phyloP scores from a whole-genome alignment of 2,113 vertebrate species.

The Heterochromis multidens region DNA sequence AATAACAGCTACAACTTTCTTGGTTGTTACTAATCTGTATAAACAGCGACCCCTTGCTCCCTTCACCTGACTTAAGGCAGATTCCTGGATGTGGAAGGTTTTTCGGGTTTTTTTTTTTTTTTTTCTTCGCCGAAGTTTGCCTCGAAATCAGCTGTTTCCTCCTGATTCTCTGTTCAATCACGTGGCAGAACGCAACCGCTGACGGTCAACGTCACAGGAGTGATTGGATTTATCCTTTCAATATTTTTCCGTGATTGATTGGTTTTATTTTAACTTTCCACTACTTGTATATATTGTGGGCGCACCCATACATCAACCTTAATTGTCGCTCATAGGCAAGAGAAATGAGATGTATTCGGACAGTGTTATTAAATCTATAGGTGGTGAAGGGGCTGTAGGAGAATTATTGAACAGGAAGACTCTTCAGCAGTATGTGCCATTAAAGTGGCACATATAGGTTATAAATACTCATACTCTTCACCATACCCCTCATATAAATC shows the following conservation, averaged over 20 bases:
- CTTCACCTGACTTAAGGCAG: not conserved
- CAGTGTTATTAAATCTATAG: not conserved
- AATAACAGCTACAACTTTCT: not conserved
- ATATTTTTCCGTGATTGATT: not conserved
- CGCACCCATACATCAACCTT: not conserved
- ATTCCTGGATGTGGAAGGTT: accelerated
- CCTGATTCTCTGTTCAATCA: not conserved
- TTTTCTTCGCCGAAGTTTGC: not conserved
- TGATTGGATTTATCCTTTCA: not conserved
- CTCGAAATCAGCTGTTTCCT: conserved; percentile 15
- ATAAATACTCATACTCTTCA: not conserved
- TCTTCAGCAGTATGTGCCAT: not conserved
- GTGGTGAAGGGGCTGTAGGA: not conserved
- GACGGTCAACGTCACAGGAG: not conserved
- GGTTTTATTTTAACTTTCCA: not conserved
- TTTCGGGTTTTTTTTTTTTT: not conserved
- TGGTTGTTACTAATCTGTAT: not conserved
- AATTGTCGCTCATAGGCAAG: not conserved
- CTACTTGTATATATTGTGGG: not conserved
- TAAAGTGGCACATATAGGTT: not conserved
- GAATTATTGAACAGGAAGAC: not conserved
- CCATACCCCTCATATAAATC: not conserved
- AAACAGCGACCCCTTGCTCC: not conserved
- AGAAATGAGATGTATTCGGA: not conserved
- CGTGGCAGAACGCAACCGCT: not conserved